Percentiles rank a stretch among this genome's conserved stretches.
phyloP scores from a whole-genome alignment of 2,113 vertebrate genomes.

The Gymnobelideus leadbeateri region DNA sequence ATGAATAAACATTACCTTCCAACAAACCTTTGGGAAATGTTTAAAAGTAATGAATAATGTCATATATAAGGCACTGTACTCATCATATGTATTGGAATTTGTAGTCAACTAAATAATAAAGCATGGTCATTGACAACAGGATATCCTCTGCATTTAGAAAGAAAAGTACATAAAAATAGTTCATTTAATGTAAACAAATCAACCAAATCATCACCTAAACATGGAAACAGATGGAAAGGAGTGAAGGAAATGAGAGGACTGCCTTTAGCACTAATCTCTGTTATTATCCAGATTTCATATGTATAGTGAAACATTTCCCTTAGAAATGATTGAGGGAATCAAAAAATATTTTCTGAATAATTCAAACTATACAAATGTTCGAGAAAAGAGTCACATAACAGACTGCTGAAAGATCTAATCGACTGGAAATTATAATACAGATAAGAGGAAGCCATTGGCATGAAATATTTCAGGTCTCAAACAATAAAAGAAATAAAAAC shows the following conservation, averaged over 20 bases:
- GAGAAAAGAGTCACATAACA: conserved; percentile 10
- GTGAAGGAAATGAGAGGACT: not conserved
- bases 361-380: conserved; percentile 47
- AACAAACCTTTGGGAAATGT: conserved; percentile 1
- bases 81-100: conserved; percentile 23
- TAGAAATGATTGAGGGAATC: conserved; percentile 29
- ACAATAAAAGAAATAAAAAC: conserved; percentile 16
- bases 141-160: conserved; percentile 35
- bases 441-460: conserved; percentile 9
- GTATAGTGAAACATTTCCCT: not conserved
- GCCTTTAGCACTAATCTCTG: not conserved
- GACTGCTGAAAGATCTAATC: conserved; percentile 4
- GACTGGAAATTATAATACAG: not conserved
- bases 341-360: conserved; percentile 42
- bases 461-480: conserved; percentile 28
- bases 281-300: not conserved
- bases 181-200: conserved; percentile 51
- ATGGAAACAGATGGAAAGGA: conserved; percentile 40
- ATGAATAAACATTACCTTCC: conserved; percentile 19
- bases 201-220: conserved; percentile 24
- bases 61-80: conserved; percentile 39
- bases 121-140: conserved; percentile 29
- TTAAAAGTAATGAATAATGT: conserved; percentile 30
- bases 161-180: conserved; percentile 5
- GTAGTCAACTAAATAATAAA: conserved; percentile 30